Base-by-base conservation (phyloP, 64 coral and sea anemone species). In the Astreopora myriophthalma region DNA sequence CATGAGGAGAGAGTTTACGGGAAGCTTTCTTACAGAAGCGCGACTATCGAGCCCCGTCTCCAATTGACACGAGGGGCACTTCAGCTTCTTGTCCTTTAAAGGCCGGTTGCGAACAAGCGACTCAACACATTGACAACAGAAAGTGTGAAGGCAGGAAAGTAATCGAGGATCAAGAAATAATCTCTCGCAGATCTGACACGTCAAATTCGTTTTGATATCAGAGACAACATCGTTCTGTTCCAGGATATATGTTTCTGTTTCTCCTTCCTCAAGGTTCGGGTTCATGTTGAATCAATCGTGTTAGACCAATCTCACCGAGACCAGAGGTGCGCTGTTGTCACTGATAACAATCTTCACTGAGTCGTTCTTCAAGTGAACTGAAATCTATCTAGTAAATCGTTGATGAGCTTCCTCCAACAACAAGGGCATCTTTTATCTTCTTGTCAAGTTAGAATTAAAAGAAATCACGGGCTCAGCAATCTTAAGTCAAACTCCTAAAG, bases 61-160 rank as follows among this genome's bases (percentile, higher is more conserved):
- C 64, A 85, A 27, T 32, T 76, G 34, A 39, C 92, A 94, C 22
- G 92, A 67, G 26, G 87, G 87, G n/a, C 92, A 94, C 12, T 24
- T 67, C 0, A 89, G 62, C 0, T 25, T 2, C 22, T 89, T 85
- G 37, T 32, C 42, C 76, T 55, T 48, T 6, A 87, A 44, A 55
- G 85, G 85, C 61, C 61, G 76, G 19, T 62, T 46, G 22, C 86
- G 87, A 20, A 94, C 34, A 14, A 94, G 17, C 1, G 35, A 48
- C 63, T 89, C 92, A 10, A 94, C 49, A 51, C 92, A 94, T 8
- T 63, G 68, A 25, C 86, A 71, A 27, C 92, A 94, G 44, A 89
- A 94, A 19, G 92, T 73, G 26, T 94, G 92, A 7, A 94, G 71
- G 29, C 92, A 94, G 22, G 92, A 86, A 9, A 94, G 87, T 40